These are phyloP conservation scores for Sebastes diploproa DNA, from an alignment of 2,797 vertebrate species.

Conservation along the genomic window DNA sequence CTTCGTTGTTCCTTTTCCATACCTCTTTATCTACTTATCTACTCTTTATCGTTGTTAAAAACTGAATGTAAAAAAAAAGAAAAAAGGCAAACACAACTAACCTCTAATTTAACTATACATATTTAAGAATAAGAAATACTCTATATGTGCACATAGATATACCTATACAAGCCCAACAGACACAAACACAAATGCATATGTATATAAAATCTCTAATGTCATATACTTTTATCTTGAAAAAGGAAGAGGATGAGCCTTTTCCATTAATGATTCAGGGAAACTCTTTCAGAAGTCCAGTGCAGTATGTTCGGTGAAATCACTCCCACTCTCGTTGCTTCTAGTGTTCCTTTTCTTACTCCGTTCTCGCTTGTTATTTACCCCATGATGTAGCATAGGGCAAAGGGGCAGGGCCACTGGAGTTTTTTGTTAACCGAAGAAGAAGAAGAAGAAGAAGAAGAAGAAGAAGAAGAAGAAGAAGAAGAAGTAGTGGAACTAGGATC, in stretches of 20 bases:
- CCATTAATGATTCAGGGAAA: slow-evolving; percentile 83
- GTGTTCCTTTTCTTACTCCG: slow-evolving; percentile 60
- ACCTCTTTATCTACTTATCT: slow-evolving; percentile 57
- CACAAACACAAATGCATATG: slow-evolving; percentile 76
- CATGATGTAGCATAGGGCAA: slow-evolving; percentile 76
- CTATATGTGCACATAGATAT: slow-evolving; percentile 79
- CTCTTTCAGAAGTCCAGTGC: slow-evolving; percentile 76
- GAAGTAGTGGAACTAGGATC: slow-evolving; percentile 63
- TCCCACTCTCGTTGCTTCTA: slow-evolving; percentile 65
- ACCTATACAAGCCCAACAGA: slow-evolving; percentile 76
- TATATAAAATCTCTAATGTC: slow-evolving; percentile 83
- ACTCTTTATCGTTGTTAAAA: slow-evolving; percentile 71
- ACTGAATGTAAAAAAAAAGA: slow-evolving; percentile 80
- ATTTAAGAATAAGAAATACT: slow-evolving; percentile 80
- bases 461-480: slow-evolving; percentile 29
- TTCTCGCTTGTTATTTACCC: slow-evolving; percentile 59
- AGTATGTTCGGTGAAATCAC: slow-evolving; percentile 68
- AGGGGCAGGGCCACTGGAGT: slow-evolving; percentile 34
- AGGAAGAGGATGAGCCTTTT: slow-evolving; percentile 81
- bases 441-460: slow-evolving; percentile 17
- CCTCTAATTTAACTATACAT: slow-evolving; percentile 81
- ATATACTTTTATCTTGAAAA: slow-evolving; percentile 77
- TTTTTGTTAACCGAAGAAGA: slow-evolving; percentile 49
- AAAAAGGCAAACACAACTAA: slow-evolving; percentile 77
- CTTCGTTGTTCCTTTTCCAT: slow-evolving; percentile 34